These are phyloP conservation scores for Forbesichthys papilliferus DNA, from an alignment of 2,113 vertebrate species.

Conservation along the genomic window DNA sequence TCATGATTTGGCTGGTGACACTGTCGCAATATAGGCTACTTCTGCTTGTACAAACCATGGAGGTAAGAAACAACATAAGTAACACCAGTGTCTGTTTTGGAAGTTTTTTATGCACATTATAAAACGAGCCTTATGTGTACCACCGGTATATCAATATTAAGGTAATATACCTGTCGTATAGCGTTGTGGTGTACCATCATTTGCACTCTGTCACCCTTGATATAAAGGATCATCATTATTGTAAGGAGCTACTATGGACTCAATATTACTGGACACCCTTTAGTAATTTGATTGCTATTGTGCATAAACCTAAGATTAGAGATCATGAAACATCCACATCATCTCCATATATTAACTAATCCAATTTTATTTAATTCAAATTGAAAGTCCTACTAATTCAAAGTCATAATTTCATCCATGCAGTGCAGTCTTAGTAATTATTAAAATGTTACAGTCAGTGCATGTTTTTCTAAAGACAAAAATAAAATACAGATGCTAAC, in stretches of 20 bases:
- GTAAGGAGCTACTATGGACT: background rate
- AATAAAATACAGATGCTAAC: background rate
- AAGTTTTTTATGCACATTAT: too few species aligned
- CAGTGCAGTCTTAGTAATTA: constrained; percentile 32
- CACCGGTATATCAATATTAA: too few species aligned
- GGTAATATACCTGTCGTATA: too few species aligned
- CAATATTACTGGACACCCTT: too few species aligned
- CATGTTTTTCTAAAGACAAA: too few species aligned
- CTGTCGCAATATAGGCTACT: background rate
- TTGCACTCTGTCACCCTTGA: too few species aligned
- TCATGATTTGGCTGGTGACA: background rate
- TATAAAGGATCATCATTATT: background rate
- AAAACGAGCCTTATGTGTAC: too few species aligned
- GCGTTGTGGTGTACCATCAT: too few species aligned
- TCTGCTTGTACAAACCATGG: too few species aligned
- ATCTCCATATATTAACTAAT: background rate
- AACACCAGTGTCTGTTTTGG: too few species aligned
- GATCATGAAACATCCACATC: constrained; percentile 8
- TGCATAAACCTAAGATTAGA: background rate
- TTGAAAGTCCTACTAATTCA: constrained; percentile 9
- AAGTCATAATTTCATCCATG: constrained; percentile 40
- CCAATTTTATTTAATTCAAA: constrained; percentile 24
- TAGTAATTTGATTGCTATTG: background rate
- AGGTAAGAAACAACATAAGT: too few species aligned
- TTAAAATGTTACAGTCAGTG: background rate